Base-by-base conservation (phyloP, 30 jellyfish, hydroid and myxozoan species). In the Aurelia sp. region DNA sequence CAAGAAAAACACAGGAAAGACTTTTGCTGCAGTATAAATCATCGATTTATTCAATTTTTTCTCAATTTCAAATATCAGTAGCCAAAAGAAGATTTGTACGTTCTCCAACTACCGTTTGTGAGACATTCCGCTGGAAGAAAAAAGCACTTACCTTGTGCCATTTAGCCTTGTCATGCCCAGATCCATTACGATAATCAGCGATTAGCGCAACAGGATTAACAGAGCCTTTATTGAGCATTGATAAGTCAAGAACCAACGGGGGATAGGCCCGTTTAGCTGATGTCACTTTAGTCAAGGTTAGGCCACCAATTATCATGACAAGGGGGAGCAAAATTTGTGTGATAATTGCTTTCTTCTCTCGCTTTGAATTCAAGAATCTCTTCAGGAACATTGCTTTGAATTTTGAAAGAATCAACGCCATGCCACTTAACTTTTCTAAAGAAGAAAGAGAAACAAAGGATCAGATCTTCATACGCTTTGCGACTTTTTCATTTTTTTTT, bases 281-380 rank as follows among this genome's bases (percentile, higher is more conserved):
- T 7, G 89, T 16, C 4, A 75, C 84, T 21, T 41, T 48, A 30
- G 37, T 52, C 70, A 94, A 66, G 22, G 75, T 59, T 44, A 94
- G 52, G 13, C 97, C 98, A 55, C 84, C 69, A 55, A 92, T 75
- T 10, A 86, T 77, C 65, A 86, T 73, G 18, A 92, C 65, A 41
- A 89, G 76, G 13, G 98, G 98, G 35, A 92, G 81, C 37, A 92
- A 33, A 8, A 92, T 66, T 73, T 92, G 98, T 9, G 95, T 79
- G 44, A 92, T 13, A 20, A 86, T 27, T 10, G 98, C 94, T 76
- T 82, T 85, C 61, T 79, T 79, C 44, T 92, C 89, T 27, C 98
- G 84, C 61, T 71, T 81, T 47, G 92, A 85, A 66, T 92, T 79
- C 60, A 92, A 48, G 72, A 86, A 85, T 23, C 96, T 71, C 65